Evolutionary conservation across 1,140 invertebrate species (phyloP), one percentile per base, ranked within the genome.

Genomic region (Drosophila miranda): DNA sequence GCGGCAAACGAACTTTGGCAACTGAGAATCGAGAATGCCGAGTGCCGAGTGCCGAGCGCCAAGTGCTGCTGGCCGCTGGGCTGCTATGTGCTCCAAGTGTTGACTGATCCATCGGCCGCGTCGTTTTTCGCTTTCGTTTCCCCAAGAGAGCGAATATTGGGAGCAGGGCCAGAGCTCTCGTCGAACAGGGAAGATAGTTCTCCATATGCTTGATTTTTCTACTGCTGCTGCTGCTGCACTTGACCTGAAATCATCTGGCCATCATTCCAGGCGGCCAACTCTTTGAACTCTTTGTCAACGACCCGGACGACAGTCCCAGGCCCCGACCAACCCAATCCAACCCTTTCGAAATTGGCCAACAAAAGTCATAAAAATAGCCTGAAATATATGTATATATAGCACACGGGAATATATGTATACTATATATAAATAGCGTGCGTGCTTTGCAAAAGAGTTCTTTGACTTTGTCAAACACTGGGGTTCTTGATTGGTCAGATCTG

Each of bases 1-100:
- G 73, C 81, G 57, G 59, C 81, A 75, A 86, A 54, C 69, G 78
- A 77, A 78, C 58, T 60, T 77, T 67, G 49, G 64, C 77, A 86
- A 86, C 81, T 86, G 82, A 67, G 51, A 42, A 43, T 34, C 42
- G 61, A 53, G 34, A 38, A 38, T 38, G 34, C 34, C 11, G 34
- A 38, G 11, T 38, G 7, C 8, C 30, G 30, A 30, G 21, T 41
- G 28, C 42, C 23, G 55, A 30, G 16, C n/a, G 34, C 21, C 19
- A 19, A 19, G 19, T 19, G 13, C 1, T n/a, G 19, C 11, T 44
- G 23, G 14, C 21, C 54, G 43, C 11, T 19, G 23, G 23, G 38
- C 21, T n/a, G 48, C 42, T 38, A 13, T 38, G 34, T 38, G 21
- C 61, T 50, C 50, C 46, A 73, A 67, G 71, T 78, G 76, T 70